Conservation (phyloP, 2,113 vertebrate genomes). For the Phrynosoma blainvillii region DNA sequence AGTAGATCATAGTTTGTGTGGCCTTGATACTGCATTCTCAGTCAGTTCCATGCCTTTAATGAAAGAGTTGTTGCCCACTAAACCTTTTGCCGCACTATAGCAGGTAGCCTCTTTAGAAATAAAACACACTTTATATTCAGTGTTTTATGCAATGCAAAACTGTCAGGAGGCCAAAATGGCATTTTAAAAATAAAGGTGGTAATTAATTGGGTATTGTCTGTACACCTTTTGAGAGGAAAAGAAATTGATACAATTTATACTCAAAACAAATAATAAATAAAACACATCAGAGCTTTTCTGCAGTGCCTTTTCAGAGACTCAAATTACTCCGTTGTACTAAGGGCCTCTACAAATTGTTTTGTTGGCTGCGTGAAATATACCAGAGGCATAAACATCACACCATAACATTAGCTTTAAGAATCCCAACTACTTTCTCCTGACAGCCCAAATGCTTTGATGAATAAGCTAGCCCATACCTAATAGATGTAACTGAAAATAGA, state of each 20-base stretch:
- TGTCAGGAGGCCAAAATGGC: neutral
- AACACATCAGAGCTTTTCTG: neutral
- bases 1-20: neutral
- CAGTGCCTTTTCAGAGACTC: neutral
- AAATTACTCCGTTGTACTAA: neutral
- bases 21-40: neutral
- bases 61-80: neutral
- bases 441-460: neutral
- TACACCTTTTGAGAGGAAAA: neutral
- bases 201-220: neutral
- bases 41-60: neutral
- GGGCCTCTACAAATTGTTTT: fast-evolving
- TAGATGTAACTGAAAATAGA: neutral
- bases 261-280: neutral
- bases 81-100: neutral
- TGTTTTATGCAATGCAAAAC: neutral
- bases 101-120: neutral
- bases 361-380: neutral
- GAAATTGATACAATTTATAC: neutral
- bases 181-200: neutral
- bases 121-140: neutral
- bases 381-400: neutral
- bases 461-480: neutral
- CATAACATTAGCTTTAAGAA: neutral
- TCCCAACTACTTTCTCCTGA: neutral